Evolutionary conservation across 2,888 invertebrate species (phyloP).

Genomic region (Caenorhabditis panamensis): DNA sequence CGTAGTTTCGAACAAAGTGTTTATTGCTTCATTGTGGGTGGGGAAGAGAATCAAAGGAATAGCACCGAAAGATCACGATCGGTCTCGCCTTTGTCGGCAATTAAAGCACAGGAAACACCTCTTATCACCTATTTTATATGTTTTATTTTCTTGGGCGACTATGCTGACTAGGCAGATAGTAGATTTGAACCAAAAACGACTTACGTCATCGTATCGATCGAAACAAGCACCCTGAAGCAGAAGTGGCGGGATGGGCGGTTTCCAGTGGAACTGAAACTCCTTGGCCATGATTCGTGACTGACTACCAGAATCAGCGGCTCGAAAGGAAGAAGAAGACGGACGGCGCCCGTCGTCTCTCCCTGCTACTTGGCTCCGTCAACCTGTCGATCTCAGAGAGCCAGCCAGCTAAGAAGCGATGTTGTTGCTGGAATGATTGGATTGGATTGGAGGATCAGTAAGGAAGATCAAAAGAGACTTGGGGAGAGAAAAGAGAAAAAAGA

Average conservation of each 20-base stretch:
- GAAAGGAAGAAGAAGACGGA: conserved; percentile 32
- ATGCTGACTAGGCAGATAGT: too few species aligned
- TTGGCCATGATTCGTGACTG: conserved; percentile 89
- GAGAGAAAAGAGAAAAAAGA: neutral
- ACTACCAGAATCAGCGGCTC: neutral
- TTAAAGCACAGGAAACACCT: conserved; percentile 11
- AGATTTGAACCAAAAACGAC: conserved; percentile 11
- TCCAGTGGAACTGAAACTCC: conserved; percentile 99
- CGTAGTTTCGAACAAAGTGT: too few species aligned
- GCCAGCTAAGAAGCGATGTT: conserved; percentile 7
- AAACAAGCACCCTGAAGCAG: conserved; percentile 91
- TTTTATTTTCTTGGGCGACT: conserved; percentile 17
- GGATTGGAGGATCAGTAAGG: neutral
- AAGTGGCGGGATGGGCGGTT: conserved; percentile 92
- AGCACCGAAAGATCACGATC: conserved; percentile 21
- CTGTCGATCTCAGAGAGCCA: conserved; percentile 9
- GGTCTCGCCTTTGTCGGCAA: conserved; percentile 17
- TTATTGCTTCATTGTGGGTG: too few species aligned
- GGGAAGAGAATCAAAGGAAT: conserved; percentile 1
- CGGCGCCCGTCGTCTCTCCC: conserved; percentile 46
- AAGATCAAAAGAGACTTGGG: conserved; percentile 1
- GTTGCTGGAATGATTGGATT: neutral
- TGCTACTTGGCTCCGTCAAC: conserved; percentile 34
- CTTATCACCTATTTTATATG: neutral
- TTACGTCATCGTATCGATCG: conserved; percentile 95